phyloP scores from a whole-genome alignment of 2,113 vertebrate species.

The Pelusios castaneus region DNA sequence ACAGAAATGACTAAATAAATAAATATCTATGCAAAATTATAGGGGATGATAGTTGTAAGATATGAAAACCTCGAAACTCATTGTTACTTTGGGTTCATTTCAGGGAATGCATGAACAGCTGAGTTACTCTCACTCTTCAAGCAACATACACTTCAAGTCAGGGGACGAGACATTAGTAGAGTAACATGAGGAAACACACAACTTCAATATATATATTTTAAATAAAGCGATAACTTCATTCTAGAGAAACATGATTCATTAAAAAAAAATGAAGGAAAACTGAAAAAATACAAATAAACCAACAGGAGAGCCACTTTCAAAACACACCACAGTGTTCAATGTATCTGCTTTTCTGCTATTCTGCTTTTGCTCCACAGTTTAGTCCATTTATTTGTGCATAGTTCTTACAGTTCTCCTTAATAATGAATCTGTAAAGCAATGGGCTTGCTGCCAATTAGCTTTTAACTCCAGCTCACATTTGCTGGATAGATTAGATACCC shows the following conservation, averaged over 20 bases:
- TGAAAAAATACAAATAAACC: neutral
- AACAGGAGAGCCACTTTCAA: neutral
- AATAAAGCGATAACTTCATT: neutral
- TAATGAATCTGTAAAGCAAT: conserved; percentile 29
- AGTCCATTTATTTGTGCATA: neutral
- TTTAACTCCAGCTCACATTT: conserved; percentile 68
- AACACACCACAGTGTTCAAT: neutral
- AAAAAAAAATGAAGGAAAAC: neutral
- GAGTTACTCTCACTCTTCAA: neutral
- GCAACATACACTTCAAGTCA: neutral
- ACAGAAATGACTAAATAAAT: neutral
- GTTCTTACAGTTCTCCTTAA: fast-evolving
- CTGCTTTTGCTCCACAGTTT: neutral
- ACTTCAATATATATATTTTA: neutral
- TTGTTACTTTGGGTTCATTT: neutral
- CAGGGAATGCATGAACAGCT: neutral
- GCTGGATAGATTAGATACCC: conserved; percentile 75
- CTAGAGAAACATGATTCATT: neutral
- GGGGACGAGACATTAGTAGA: neutral
- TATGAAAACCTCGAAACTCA: neutral
- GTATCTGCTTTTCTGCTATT: conserved; percentile 14
- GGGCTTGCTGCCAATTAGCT: conserved; percentile 47
- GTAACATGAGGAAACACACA: conserved; percentile 5
- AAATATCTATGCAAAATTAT: neutral
- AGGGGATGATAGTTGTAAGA: neutral